Conservation (phyloP, 2,797 vertebrate genomes). For the Macrochelys suwanniensis region DNA sequence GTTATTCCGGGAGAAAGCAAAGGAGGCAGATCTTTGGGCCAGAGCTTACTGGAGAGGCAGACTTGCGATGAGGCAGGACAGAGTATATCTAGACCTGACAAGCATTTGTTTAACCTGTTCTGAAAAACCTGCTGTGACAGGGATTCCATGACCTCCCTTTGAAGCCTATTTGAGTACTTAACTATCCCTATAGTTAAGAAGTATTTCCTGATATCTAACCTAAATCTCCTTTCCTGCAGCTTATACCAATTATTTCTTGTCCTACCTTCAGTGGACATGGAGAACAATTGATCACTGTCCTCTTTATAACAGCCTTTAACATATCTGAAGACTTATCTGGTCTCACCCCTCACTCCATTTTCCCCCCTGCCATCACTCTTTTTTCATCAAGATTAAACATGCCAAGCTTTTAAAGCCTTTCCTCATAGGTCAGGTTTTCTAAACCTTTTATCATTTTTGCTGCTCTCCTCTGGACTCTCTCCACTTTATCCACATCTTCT, state of each 20-base stretch:
- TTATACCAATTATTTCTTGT: neutral
- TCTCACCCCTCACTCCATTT: neutral
- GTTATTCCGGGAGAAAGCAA: neutral
- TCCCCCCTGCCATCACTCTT: neutral
- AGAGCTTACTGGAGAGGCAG: neutral
- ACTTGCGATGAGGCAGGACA: neutral
- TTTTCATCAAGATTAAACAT: neutral
- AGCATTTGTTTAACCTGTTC: neutral
- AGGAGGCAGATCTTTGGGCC: rapidly evolving
- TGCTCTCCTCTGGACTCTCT: neutral
- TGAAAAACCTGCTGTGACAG: neutral
- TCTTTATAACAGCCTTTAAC: neutral
- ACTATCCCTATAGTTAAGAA: neutral
- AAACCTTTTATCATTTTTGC: neutral
- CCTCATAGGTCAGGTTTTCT: too few relatives aligned
- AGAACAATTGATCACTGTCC: neutral
- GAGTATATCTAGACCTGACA: neutral
- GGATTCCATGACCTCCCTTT: neutral
- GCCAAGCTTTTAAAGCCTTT: neutral
- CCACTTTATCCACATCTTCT: neutral
- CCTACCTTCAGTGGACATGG: neutral
- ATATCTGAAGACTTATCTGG: neutral
- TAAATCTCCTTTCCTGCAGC: neutral
- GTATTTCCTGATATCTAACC: neutral
- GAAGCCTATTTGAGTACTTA: neutral